A percentile compares a stretch with the other conserved stretches of the same genome.
phyloP scores from a whole-genome alignment of 2,113 vertebrate species.

The Bubo scandiacus region DNA sequence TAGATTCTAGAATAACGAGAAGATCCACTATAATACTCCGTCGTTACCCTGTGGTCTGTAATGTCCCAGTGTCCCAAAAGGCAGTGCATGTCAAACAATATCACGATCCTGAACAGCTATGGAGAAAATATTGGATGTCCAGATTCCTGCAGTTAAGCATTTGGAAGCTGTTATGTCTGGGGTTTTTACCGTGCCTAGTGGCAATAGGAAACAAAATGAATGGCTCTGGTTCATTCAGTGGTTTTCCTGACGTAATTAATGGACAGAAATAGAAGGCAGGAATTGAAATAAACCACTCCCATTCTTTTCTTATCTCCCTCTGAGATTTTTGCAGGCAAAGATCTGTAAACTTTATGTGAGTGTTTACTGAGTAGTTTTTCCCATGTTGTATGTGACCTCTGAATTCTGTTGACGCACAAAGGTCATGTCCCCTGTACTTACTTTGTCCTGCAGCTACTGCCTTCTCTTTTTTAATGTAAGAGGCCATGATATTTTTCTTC shows the following conservation, averaged over 20 bases:
- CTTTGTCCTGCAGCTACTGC: neutral
- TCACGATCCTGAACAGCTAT: neutral
- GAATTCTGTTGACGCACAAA: neutral
- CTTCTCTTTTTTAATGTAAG: neutral
- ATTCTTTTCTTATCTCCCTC: constrained; percentile 27
- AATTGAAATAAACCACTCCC: constrained; percentile 50
- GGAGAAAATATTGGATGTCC: neutral
- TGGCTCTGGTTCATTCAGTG: constrained; percentile 6
- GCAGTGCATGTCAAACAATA: neutral
- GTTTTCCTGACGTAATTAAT: constrained; percentile 52
- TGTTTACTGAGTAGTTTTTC: constrained; percentile 37
- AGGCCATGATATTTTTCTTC: neutral
- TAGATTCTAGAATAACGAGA: neutral
- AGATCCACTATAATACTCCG: neutral
- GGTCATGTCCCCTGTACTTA: neutral
- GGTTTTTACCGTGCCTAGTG: neutral
- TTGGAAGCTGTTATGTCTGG: constrained; percentile 9
- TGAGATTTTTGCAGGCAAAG: constrained; percentile 10
- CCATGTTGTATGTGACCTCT: constrained; percentile 12
- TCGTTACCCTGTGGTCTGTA: neutral
- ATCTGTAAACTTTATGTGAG: constrained; percentile 8
- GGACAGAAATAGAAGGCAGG: constrained; percentile 55
- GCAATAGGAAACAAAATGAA: constrained; percentile 48
- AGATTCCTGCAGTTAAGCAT: neutral
- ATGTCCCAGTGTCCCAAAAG: neutral